Conservation (phyloP, 2,888 invertebrate species). For the Beris morrisii region DNA sequence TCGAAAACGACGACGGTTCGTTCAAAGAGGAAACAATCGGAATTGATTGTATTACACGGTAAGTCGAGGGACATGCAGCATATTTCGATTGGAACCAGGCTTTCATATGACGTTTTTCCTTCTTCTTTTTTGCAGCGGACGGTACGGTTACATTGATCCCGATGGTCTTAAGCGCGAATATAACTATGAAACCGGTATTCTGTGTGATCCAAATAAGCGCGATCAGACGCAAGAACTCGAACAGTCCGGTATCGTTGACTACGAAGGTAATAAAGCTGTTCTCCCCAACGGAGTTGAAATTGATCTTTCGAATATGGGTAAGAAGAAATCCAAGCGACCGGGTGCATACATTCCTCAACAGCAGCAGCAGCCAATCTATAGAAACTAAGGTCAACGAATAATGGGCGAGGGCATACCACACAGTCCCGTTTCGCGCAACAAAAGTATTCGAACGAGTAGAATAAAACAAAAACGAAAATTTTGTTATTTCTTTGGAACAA, state of each 20-base stretch:
- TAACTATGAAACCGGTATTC: slow-evolving; percentile 79
- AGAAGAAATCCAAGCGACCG: slow-evolving; percentile 69
- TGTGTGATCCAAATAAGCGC: slow-evolving; percentile 59
- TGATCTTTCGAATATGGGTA: slow-evolving; percentile 70
- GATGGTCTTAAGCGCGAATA: slow-evolving; percentile 81
- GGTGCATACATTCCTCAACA: slow-evolving; percentile 46
- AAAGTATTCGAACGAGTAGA: not conserved
- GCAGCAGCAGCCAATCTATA: slow-evolving; percentile 38
- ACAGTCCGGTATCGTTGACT: slow-evolving; percentile 70
- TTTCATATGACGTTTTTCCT: not conserved
- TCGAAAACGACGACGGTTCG: slow-evolving; percentile 84
- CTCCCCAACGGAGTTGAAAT: slow-evolving; percentile 72
- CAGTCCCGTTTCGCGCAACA: no score
- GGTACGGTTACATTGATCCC: slow-evolving; percentile 82
- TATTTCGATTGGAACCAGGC: not conserved
- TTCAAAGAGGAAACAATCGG: slow-evolving; percentile 85
- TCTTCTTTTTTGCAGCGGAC: slow-evolving; percentile 61
- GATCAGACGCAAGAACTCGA: slow-evolving; percentile 57
- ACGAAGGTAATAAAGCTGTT: slow-evolving; percentile 72
- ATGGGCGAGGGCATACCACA: not conserved
- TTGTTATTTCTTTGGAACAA: not conserved
- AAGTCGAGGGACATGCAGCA: slow-evolving; percentile 40
- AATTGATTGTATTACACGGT: slow-evolving; percentile 69
- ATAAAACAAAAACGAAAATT: not conserved
- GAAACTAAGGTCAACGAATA: slow-evolving; percentile 37